A percentile compares a stretch with the other conserved stretches of the same genome.
These are phyloP conservation scores for Diarsia mendica DNA, from an alignment of 2,888 invertebrate species.

Conservation along the genomic window DNA sequence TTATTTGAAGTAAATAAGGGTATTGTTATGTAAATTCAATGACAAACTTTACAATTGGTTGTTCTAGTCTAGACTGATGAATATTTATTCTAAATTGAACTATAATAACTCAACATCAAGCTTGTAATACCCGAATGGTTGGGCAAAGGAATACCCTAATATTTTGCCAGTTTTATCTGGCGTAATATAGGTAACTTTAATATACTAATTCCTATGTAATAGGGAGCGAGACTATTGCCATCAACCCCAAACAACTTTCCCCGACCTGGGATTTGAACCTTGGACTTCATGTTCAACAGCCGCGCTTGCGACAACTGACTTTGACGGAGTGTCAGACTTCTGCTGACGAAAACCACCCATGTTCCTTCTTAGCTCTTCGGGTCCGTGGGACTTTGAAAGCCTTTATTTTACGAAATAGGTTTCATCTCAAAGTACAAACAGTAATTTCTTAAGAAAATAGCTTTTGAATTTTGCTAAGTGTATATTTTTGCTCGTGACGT, in stretches of 20 bases:
- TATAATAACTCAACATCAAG: not conserved
- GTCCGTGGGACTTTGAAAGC: no score
- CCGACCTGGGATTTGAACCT: not conserved
- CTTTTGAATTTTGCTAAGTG: no score
- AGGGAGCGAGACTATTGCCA: not conserved
- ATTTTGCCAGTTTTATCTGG: not conserved
- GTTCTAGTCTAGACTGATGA: slow-evolving; percentile 33
- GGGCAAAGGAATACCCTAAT: no score
- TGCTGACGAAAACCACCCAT: no score
- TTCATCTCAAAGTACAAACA: no score
- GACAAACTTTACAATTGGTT: slow-evolving; percentile 27
- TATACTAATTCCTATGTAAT: not conserved
- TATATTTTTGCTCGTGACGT: no score
- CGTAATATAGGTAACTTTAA: not conserved
- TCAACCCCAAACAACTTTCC: not conserved
- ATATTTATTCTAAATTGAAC: slow-evolving; percentile 34
- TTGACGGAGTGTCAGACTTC: no score
- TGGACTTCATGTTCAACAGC: not conserved
- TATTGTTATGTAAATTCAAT: slow-evolving; percentile 38
- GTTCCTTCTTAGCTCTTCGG: no score
- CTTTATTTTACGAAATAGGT: no score
- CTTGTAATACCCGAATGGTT: not conserved
- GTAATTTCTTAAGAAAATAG: no score
- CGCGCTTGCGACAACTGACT: no score
- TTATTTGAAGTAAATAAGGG: slow-evolving; percentile 26